Conservation (phyloP, 2,113 vertebrate genomes). For the Lates calcarifer region DNA sequence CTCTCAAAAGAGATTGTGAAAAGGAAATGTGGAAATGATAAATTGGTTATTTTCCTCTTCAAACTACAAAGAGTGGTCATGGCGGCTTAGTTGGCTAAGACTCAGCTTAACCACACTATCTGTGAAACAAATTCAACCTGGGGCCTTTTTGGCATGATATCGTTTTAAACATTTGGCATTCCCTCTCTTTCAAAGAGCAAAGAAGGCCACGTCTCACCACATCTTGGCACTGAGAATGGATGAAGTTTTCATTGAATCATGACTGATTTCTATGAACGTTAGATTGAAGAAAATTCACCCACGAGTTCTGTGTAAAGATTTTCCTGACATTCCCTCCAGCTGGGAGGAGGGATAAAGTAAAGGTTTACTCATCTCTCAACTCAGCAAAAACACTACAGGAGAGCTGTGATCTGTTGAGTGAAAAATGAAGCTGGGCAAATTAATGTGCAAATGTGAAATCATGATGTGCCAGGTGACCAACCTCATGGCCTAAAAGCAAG, state of each 20-base stretch:
- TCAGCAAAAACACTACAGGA: not conserved
- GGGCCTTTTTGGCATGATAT: not conserved
- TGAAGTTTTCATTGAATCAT: not conserved
- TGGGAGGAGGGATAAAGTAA: not conserved
- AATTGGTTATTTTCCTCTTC: slow-evolving; percentile 6
- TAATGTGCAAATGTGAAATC: not conserved
- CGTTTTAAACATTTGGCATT: not conserved
- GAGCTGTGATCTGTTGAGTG: not conserved
- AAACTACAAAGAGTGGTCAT: slow-evolving; percentile 22
- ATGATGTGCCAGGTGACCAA: not conserved
- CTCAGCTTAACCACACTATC: slow-evolving; percentile 21
- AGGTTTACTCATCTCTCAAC: not conserved
- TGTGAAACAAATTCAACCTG: slow-evolving; percentile 35
- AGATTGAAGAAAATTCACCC: not conserved
- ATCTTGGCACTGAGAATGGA: not conserved
- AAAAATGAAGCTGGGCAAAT: slow-evolving; percentile 3
- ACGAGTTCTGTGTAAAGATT: not conserved
- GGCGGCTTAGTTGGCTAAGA: slow-evolving; percentile 18
- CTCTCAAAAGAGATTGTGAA: slow-evolving; percentile 47
- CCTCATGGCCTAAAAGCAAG: slow-evolving; percentile 2
- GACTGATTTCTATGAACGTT: not conserved
- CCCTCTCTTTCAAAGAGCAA: not conserved
- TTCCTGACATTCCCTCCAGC: not conserved
- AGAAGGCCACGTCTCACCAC: not conserved
- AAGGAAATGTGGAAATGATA: slow-evolving; percentile 36